Evolutionary conservation across 2,113 vertebrate species (phyloP).

Genomic region (Dolichotis patagonum): DNA sequence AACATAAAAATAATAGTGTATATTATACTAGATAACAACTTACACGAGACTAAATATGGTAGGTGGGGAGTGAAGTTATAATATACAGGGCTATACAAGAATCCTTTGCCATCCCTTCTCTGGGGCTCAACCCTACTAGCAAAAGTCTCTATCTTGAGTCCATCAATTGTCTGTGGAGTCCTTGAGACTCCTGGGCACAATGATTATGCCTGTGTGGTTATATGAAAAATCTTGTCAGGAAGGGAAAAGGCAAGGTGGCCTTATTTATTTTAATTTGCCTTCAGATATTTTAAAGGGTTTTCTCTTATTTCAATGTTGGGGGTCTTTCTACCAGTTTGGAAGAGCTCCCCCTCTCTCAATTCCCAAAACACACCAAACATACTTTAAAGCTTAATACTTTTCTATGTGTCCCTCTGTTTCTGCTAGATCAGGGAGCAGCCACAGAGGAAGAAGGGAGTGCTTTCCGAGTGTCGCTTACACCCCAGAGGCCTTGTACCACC

Average conservation of each 20-base stretch:
- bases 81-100: neutral
- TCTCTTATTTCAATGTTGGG: conserved; percentile 71
- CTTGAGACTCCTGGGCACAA: neutral
- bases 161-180: neutral
- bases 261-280: conserved; percentile 75
- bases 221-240: conserved; percentile 62
- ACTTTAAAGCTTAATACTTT: conserved; percentile 62
- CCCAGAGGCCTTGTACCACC: conserved; percentile 70
- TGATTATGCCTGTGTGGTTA: conserved; percentile 35
- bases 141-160: neutral
- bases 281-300: conserved; percentile 65
- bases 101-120: neutral
- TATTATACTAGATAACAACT: neutral
- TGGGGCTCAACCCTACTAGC: neutral
- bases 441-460: conserved; percentile 61
- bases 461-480: conserved; percentile 77
- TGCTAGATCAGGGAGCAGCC: conserved; percentile 45
- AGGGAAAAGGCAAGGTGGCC: conserved; percentile 45
- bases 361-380: conserved; percentile 40
- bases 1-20: neutral
- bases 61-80: neutral
- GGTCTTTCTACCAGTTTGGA: conserved; percentile 64
- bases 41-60: neutral
- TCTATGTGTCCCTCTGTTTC: conserved; percentile 67
- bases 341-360: conserved; percentile 18